Evolutionary conservation across 1,140 invertebrate species (phyloP).

Genomic region (Drosophila gunungcola): DNA sequence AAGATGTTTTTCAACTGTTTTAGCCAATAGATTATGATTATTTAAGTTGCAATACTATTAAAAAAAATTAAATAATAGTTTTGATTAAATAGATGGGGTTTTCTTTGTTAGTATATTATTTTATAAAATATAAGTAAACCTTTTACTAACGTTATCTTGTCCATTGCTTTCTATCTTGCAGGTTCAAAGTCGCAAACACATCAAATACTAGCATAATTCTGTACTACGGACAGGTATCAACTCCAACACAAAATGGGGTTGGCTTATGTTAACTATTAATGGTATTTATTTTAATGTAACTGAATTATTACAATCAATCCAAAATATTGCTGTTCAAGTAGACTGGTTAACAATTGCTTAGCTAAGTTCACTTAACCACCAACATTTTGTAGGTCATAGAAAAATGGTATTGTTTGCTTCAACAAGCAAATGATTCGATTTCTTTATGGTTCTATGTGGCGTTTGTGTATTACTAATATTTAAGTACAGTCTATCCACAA

Average conservation of each 20-base stretch:
- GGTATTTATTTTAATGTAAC: constrained; percentile 70
- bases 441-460: constrained; percentile 14
- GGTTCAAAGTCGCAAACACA: constrained; percentile 81
- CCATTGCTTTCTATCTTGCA: constrained; percentile 43
- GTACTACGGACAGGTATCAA: constrained; percentile 41
- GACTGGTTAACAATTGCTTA: background rate
- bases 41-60: too few relatives aligned
- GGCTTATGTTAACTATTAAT: constrained; percentile 80
- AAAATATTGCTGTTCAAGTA: constrained; percentile 57
- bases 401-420: constrained; percentile 31
- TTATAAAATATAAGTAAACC: too few relatives aligned
- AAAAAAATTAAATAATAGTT: too few relatives aligned
- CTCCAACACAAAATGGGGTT: constrained; percentile 47
- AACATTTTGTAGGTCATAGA: constrained; percentile 25
- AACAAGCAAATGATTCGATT: constrained; percentile 24
- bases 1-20: too few relatives aligned
- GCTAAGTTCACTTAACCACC: constrained; percentile 52
- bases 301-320: constrained; percentile 8
- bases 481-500: constrained; percentile 54
- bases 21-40: too few relatives aligned
- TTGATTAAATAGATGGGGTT: too few relatives aligned
- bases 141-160: background rate
- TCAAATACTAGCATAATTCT: constrained; percentile 80
- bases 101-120: too few relatives aligned
- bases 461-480: constrained; percentile 65